These are phyloP conservation scores for Phallusia fumigata DNA, from an alignment of 23 tunicate genomes.

Conservation along the genomic window DNA sequence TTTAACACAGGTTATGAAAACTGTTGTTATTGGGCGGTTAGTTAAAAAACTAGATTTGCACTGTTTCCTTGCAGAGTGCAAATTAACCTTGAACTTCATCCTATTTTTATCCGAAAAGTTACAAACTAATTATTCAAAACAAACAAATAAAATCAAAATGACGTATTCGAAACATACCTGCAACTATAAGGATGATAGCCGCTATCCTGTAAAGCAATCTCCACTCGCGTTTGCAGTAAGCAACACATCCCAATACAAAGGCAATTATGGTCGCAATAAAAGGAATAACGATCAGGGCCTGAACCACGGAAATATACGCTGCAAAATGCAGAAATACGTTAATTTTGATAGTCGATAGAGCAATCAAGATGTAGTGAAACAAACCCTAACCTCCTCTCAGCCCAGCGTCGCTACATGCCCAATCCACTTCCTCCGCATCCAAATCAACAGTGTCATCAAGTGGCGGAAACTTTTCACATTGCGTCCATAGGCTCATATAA, in stretches of 20 bases:
- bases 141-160: too few relatives aligned
- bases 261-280: constrained; percentile 66
- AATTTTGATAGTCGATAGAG: neutral
- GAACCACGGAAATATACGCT: constrained; percentile 77
- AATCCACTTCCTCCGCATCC: constrained; percentile 29
- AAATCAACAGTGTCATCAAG: constrained; percentile 14
- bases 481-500: constrained; percentile 86
- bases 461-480: constrained; percentile 47
- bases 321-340: constrained; percentile 3
- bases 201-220: constrained; percentile 83
- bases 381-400: constrained; percentile 46
- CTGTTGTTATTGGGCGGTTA: too few relatives aligned
- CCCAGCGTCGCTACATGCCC: constrained; percentile 45
- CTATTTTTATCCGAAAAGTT: too few relatives aligned
- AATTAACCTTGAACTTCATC: too few relatives aligned
- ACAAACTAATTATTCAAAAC: too few relatives aligned
- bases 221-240: constrained; percentile 97
- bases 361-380: neutral
- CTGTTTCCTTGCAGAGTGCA: too few relatives aligned
- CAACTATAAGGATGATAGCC: constrained; percentile 72
- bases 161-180: constrained; percentile 58
- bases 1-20: neutral
- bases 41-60: too few relatives aligned
- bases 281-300: constrained; percentile 76
- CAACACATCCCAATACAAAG: constrained; percentile 73